Conservation (phyloP, 2,888 invertebrate species). For the Callinectes sapidus region DNA sequence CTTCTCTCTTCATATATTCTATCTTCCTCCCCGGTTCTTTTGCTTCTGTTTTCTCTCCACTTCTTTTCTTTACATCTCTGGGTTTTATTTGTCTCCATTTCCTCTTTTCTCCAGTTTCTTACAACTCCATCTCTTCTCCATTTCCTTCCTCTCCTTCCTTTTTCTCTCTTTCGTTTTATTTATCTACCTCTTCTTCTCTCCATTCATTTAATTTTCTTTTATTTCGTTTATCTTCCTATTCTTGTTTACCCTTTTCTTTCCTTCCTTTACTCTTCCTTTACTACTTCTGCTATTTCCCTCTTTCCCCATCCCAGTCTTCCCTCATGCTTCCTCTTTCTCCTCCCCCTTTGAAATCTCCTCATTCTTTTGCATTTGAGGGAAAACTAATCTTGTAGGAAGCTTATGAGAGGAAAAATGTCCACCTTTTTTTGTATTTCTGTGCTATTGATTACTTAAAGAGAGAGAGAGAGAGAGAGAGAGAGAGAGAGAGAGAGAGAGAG, state of each 20-base stretch:
- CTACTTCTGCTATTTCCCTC: background rate
- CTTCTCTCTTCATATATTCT: background rate
- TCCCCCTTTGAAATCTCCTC: too few species aligned
- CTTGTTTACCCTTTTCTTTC: background rate
- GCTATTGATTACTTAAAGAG: too few species aligned
- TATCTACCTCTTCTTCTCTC: background rate
- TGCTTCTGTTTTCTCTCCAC: background rate
- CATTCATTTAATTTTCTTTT: too few species aligned
- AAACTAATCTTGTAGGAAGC: too few species aligned
- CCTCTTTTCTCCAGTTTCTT: background rate
- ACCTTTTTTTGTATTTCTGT: too few species aligned
- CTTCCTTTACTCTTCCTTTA: background rate
- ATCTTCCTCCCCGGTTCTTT: background rate
- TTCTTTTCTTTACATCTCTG: background rate
- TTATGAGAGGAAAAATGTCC: too few species aligned
- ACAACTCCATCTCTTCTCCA: too few species aligned
- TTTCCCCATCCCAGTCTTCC: background rate
- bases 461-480: too few species aligned
- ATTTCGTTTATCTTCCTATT: background rate
- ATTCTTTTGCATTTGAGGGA: too few species aligned
- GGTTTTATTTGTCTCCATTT: background rate
- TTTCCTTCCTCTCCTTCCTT: too few species aligned
- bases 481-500: too few species aligned
- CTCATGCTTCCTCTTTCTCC: background rate
- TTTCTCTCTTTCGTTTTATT: background rate